Evolutionary conservation across 2,113 vertebrate genomes (phyloP).

Genomic region (Anhinga rufa): DNA sequence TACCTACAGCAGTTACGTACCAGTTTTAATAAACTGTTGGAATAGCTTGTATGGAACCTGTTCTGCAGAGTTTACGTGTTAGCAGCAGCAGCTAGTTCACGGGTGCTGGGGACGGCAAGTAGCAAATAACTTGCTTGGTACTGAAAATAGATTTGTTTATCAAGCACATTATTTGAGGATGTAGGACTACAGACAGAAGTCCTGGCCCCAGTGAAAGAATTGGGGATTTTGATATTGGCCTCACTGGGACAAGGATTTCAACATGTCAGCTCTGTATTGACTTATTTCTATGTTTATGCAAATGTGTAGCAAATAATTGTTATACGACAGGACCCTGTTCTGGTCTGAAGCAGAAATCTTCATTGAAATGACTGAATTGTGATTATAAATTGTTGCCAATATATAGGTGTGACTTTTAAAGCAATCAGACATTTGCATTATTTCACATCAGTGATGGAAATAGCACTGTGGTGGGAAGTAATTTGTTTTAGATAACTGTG

Average conservation of each 20-base stretch:
- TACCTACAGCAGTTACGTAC: neutral
- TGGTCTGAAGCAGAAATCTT: neutral
- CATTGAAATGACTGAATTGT: neutral
- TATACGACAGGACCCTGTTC: neutral
- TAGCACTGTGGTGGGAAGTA: neutral
- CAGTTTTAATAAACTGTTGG: neutral
- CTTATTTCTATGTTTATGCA: neutral
- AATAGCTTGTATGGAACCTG: neutral
- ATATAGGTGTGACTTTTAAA: neutral
- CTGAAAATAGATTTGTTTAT: neutral
- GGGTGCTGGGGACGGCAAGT: neutral
- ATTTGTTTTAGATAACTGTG: neutral
- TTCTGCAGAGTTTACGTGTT: neutral
- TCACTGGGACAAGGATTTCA: neutral
- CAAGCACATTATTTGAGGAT: neutral
- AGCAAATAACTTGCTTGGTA: neutral
- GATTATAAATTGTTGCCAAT: neutral
- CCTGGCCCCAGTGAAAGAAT: neutral
- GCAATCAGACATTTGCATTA: neutral
- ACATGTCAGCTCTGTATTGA: neutral
- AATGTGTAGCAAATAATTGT: neutral
- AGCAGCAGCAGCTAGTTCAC: neutral
- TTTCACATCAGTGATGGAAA: neutral
- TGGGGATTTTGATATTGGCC: neutral
- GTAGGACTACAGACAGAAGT: neutral